Evolutionary conservation across 1,140 invertebrate genomes (phyloP).

Genomic region (Mesaphorura yosii): DNA sequence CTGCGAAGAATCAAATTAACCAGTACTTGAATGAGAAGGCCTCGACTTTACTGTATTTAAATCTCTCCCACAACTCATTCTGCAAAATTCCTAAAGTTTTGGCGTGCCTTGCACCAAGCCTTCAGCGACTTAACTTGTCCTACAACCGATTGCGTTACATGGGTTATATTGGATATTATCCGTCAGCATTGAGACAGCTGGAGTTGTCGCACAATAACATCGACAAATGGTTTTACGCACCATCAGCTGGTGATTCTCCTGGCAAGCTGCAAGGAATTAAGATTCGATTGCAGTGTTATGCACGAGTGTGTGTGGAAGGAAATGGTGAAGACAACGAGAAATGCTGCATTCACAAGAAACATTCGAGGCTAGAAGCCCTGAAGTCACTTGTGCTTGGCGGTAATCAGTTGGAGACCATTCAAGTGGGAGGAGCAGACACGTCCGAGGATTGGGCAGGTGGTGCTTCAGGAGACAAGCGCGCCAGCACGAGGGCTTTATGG

Average conservation of each 20-base stretch:
- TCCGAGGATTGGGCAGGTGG: background rate
- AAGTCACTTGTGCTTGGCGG: constrained; percentile 72
- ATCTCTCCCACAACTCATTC: constrained; percentile 84
- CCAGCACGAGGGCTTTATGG: constrained; percentile 40
- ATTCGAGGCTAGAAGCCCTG: constrained; percentile 65
- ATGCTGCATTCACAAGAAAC: constrained; percentile 63
- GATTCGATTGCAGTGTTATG: too few species aligned
- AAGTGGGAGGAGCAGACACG: constrained; percentile 34
- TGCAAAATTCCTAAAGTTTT: constrained; percentile 71
- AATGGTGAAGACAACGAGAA: background rate
- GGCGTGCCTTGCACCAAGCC: constrained; percentile 71
- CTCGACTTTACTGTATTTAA: too few species aligned
- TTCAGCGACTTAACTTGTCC: constrained; percentile 78
- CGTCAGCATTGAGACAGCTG: constrained; percentile 72
- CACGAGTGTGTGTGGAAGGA: too few species aligned
- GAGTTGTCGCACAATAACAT: constrained; percentile 90
- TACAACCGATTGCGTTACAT: constrained; percentile 61
- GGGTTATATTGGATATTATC: constrained; percentile 81
- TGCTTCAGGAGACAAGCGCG: too few species aligned
- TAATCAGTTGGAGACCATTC: constrained; percentile 65
- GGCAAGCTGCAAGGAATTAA: too few species aligned
- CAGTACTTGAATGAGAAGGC: too few species aligned
- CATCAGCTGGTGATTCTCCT: background rate
- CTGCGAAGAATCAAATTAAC: too few species aligned
- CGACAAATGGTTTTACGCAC: constrained; percentile 47